Evolutionary conservation across 2,888 invertebrate genomes (phyloP).

Genomic region (Ypsolopha scabrella): DNA sequence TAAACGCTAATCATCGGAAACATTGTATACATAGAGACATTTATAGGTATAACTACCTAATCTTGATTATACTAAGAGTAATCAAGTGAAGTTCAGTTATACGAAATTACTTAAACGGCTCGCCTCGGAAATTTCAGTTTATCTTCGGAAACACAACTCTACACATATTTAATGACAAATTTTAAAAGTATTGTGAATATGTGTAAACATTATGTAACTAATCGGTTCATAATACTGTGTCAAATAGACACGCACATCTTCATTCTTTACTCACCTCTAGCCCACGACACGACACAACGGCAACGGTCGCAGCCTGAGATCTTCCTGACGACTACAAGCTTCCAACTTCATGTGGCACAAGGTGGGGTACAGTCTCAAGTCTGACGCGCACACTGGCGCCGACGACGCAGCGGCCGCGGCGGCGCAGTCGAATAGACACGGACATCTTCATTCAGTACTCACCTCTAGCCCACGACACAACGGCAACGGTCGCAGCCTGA

Average conservation of each 20-base stretch:
- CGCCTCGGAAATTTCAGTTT: too few species aligned
- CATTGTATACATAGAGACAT: too few species aligned
- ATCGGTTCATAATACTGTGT: too few species aligned
- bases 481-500: conserved; percentile 80
- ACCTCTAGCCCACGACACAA: conserved; percentile 85
- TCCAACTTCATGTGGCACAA: conserved; percentile 89
- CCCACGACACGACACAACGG: conserved; percentile 85
- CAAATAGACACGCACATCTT: conserved; percentile 83
- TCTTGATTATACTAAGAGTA: too few species aligned
- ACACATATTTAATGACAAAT: too few species aligned
- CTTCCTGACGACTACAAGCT: conserved; percentile 84
- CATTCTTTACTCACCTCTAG: conserved; percentile 73
- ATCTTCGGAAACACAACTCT: too few species aligned
- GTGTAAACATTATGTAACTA: too few species aligned
- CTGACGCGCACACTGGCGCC: conserved; percentile 85
- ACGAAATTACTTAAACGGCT: too few species aligned
- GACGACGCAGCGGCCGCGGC: conserved; percentile 63
- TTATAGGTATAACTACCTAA: too few species aligned
- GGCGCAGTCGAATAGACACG: conserved; percentile 84
- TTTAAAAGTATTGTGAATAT: too few species aligned
- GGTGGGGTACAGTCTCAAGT: conserved; percentile 82
- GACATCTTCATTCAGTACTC: conserved; percentile 71
- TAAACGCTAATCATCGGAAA: too few species aligned
- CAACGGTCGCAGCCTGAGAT: conserved; percentile 79
- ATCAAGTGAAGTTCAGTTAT: too few species aligned